Evolutionary conservation across 2,888 invertebrate genomes (phyloP), one percentile per base, ranked within the genome.

Genomic region (Urechis unicinctus): DNA sequence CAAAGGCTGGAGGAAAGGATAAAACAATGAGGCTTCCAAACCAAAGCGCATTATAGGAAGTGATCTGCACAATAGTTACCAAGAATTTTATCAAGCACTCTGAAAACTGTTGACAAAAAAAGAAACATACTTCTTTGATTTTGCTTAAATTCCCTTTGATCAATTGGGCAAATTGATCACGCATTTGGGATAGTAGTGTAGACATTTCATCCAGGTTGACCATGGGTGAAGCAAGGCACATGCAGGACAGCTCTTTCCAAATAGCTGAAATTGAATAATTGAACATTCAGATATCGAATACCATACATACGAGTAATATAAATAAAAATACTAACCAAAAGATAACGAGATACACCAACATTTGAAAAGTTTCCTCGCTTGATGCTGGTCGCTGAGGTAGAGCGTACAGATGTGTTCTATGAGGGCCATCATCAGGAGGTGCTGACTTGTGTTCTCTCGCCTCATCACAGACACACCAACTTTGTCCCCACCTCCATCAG

Each of bases 361-460:
- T 64, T 66, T 68, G 50, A 72, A 73, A 13, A 73, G 66, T 53
- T 70, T 62, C 28, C 66, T 60, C 30, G 68, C 65, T 55, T 65
- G 65, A 31, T 52, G 53, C 21, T 55, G 56, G 58, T 72, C 69
- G 36, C 56, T 58, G 24, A 63, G 65, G 57, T 71, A 71, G 60
- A 71, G 65, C n/a, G 61, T 47, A 57, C 72, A 72, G 26, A 73
- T 59, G 52, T 72, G 72, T 54, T 72, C 72, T 53, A 73, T 61
- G 17, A 72, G 64, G 13, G 73, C 70, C 13, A 70, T 66, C 59
- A 72, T 64, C 49, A 73, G 64, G 13, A 73, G 66, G 57, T 73
- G n/a, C 9, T 21, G 21, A 21, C 31, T 46, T 21, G 26, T 13
- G 17, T 22, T 43, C 2, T n/a, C 41, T 22, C 25, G 28, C 25